Evolutionary conservation across 1,140 invertebrate species (phyloP).

Genomic region (Meteorus sp.): DNA sequence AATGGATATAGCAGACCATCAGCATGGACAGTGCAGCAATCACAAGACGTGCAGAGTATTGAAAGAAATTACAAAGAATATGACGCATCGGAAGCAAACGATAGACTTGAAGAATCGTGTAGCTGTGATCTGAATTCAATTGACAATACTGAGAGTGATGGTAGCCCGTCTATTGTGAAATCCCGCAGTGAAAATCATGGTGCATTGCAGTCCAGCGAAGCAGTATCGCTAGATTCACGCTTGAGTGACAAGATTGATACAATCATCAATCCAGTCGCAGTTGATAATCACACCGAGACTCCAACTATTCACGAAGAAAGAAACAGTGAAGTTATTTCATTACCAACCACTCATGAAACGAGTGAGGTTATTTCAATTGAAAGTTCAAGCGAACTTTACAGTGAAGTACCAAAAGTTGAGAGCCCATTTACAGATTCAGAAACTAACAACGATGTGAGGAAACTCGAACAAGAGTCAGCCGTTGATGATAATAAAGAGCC

Average conservation of each 20-base stretch:
- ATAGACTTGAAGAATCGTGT: conserved; percentile 56
- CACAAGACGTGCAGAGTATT: conserved; percentile 50
- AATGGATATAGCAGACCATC: conserved; percentile 51
- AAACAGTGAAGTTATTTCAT: conserved; percentile 39
- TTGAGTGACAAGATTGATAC: conserved; percentile 54
- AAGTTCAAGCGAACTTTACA: conserved; percentile 56
- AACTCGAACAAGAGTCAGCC: conserved; percentile 28
- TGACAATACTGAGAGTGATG: conserved; percentile 60
- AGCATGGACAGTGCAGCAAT: conserved; percentile 54
- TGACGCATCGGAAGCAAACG: conserved; percentile 41
- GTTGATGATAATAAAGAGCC: too few relatives aligned
- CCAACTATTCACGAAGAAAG: conserved; percentile 46
- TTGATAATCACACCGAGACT: conserved; percentile 44
- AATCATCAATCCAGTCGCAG: conserved; percentile 32
- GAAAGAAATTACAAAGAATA: conserved; percentile 54
- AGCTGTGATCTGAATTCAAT: conserved; percentile 63
- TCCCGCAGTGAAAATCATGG: conserved; percentile 49
- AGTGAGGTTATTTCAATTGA: conserved; percentile 50
- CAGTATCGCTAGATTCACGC: conserved; percentile 59
- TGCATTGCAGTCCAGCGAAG: conserved; percentile 57
- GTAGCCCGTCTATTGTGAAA: conserved; percentile 59
- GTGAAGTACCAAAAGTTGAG: conserved; percentile 53
- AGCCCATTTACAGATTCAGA: conserved; percentile 43
- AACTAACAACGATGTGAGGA: conserved; percentile 36
- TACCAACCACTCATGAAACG: conserved; percentile 47